Percentiles rank a stretch among this genome's conserved stretches.
phyloP scores from a whole-genome alignment of 2,113 vertebrate species.

The Sardina pilchardus region DNA sequence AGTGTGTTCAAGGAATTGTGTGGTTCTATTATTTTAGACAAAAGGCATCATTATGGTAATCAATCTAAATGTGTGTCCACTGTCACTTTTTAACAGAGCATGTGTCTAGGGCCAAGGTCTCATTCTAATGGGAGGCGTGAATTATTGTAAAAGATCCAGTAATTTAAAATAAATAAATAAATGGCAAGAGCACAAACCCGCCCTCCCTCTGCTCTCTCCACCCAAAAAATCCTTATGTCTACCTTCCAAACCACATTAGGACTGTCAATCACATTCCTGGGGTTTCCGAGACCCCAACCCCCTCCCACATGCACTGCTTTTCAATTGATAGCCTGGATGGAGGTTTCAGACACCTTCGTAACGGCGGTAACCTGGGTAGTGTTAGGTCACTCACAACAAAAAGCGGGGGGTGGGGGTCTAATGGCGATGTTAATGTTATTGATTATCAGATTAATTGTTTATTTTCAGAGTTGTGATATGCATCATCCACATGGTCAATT shows the following conservation, averaged over 20 bases:
- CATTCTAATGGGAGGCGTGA: not conserved
- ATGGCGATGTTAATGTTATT: not conserved
- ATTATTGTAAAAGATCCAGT: slow-evolving; percentile 13
- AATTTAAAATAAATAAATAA: slow-evolving; percentile 23
- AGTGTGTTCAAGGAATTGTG: not conserved
- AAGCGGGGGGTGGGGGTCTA: not conserved
- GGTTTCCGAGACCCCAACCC: slow-evolving; percentile 61
- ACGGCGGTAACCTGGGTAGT: not conserved
- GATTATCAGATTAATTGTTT: not conserved
- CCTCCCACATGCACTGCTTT: slow-evolving; percentile 45
- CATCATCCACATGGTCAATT: slow-evolving; percentile 44
- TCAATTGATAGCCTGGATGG: not conserved
- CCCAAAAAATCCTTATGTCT: slow-evolving; percentile 43
- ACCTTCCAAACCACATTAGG: slow-evolving; percentile 63
- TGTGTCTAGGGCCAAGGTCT: not conserved
- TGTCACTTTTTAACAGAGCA: not conserved
- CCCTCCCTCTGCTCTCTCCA: slow-evolving; percentile 39
- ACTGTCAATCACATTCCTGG: slow-evolving; percentile 76
- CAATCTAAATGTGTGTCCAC: not conserved
- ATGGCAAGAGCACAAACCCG: slow-evolving; percentile 36
- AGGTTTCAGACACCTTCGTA: not conserved
- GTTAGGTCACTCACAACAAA: slow-evolving; percentile 9
- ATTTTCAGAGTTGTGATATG: not conserved
- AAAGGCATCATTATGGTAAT: not conserved
- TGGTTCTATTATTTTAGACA: not conserved